Evolutionary conservation across 2,113 vertebrate genomes (phyloP), one percentile per base, ranked within the genome.

Genomic region (Cairina moschata): DNA sequence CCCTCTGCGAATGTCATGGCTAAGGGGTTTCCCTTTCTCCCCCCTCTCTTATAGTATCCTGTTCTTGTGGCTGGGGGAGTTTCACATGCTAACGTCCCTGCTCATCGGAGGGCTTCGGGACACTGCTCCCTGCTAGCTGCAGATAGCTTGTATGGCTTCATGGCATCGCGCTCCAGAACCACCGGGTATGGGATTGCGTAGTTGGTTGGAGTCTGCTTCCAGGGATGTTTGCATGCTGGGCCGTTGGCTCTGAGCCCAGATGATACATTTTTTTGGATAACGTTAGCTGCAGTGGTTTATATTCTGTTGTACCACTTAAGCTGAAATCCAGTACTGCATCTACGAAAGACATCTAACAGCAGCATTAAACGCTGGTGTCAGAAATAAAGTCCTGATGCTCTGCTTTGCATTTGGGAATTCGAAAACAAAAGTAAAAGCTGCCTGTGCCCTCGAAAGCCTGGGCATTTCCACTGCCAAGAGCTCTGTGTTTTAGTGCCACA

Each of bases 401-500:
- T 88, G 72, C 86, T 94, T 68, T 63, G 46, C 38, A 63, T 81
- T 74, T 86, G 54, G 22, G 8, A 4, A 32, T 52, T 80, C 52
- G 52, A 75, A 67, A 77, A 77, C 29, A 74, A 63, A 8, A 68
- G 72, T 32, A 52, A 58, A 91, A 74, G 89, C 63, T 96, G 52
- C 65, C 72, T 0, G 0, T 81, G 76, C 65, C 73, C 50, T 48
- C 81, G 48, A 86, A 94, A 95, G 78, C 90, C 56, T 82, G 36
- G 52, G n/a, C 59, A 44, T 93, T 95, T 94, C 86, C 73, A 44
- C 59, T 58, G 66, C 89, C 79, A 74, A 79, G 66, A 62, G 81
- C 86, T 86, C 9, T 0, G 56, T 79, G 48, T 90, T 90, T 65
- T 42, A 22, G 72, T 32, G 59, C 76, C 83, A 69, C 48, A 60